These are phyloP conservation scores for Aspiorhynchus laticeps DNA, from an alignment of 2,113 vertebrate species.

Conservation along the genomic window DNA sequence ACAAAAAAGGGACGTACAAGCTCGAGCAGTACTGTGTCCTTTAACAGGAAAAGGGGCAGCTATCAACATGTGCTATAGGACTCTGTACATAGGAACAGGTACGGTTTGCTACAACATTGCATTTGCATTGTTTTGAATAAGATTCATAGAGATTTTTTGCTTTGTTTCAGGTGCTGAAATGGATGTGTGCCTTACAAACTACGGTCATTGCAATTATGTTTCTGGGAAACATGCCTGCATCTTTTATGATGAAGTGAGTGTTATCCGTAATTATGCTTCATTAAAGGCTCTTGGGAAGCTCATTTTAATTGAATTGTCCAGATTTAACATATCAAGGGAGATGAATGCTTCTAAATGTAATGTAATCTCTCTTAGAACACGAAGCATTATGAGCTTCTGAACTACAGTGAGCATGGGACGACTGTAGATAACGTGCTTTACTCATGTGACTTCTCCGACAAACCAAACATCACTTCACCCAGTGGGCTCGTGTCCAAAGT, in stretches of 20 bases:
- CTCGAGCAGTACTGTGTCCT: conserved; percentile 93
- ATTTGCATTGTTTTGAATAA: background rate
- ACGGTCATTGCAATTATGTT: conserved; percentile 97
- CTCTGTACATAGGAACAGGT: conserved; percentile 98
- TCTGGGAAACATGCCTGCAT: conserved; percentile 98
- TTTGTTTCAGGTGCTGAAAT: conserved; percentile 91
- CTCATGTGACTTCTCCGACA: conserved; percentile 98
- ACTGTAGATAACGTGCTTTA: conserved; percentile 98
- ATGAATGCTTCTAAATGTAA: background rate
- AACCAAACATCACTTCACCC: conserved; percentile 84
- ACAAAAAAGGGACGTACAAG: conserved; percentile 89
- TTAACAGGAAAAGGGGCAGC: conserved; percentile 88
- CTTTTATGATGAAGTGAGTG: conserved; percentile 93
- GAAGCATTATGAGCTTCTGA: conserved; percentile 98
- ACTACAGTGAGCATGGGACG: conserved; percentile 98
- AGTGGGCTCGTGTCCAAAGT: conserved; percentile 95
- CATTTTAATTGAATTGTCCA: conserved; percentile 48
- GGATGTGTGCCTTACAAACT: conserved; percentile 99
- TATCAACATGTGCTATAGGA: conserved; percentile 96
- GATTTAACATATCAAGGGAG: background rate
- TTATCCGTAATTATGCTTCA: background rate
- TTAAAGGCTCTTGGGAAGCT: background rate
- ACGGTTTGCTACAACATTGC: background rate
- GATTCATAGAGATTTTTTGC: background rate
- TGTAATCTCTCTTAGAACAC: conserved; percentile 82